Evolutionary conservation across 2,888 invertebrate genomes (phyloP).

Genomic region (Ceriagrion tenellum): DNA sequence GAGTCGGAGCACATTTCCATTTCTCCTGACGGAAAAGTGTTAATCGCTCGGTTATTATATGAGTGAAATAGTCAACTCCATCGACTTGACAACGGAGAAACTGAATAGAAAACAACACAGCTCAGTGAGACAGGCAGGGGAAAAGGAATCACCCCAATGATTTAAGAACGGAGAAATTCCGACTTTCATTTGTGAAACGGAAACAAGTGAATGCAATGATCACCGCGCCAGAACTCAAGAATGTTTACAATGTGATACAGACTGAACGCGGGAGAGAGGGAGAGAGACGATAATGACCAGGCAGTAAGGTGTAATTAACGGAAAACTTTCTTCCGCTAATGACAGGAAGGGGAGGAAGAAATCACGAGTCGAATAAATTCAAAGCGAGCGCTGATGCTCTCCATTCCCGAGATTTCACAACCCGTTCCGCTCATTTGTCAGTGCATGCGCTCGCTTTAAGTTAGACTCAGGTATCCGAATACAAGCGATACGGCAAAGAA

Average conservation of each 20-base stretch:
- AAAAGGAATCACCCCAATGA: neutral
- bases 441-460: neutral
- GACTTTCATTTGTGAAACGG: conserved; percentile 9
- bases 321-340: neutral
- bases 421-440: neutral
- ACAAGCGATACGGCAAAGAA: no score
- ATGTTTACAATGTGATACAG: neutral
- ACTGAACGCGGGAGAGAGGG: neutral
- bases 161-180: conserved; percentile 7
- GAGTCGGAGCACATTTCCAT: no score
- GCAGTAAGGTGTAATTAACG: neutral
- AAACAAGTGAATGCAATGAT: neutral
- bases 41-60: no score
- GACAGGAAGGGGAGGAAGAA: neutral
- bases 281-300: neutral
- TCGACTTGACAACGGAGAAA: neutral
- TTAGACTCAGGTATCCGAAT: no score
- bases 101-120: neutral
- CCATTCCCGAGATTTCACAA: neutral
- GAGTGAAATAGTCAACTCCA: neutral
- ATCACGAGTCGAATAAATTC: neutral
- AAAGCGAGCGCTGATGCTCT: neutral
- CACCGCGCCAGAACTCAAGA: neutral
- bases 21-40: no score
- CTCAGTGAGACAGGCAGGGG: neutral